Base-by-base conservation (phyloP, 2,797 vertebrate genomes). In the Myotis daubentonii region DNA sequence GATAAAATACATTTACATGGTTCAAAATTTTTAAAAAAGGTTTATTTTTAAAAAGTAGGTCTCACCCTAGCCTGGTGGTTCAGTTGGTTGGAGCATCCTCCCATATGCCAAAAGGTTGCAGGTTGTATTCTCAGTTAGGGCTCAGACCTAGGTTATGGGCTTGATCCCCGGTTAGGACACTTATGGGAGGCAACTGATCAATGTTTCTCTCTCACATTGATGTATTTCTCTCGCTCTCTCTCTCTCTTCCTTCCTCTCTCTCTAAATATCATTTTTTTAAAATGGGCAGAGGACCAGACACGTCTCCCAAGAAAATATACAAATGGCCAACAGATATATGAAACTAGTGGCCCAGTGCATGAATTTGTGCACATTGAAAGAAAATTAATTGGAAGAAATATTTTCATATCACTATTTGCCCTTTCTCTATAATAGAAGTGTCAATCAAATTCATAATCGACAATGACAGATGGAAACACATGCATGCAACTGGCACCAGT, bases 401-500 rank as follows among this genome's bases (percentile, higher is more conserved):
- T 60, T 25, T 60, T 60, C 25, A 60, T 60, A 28, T 28, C 2
- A 4, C 57, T 25, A 28, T 60, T 60, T 60, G 57, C 23, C 23
- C 57, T 60, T 60, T 60, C 57, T 60, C 57, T 60, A 60, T 60
- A 25, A 60, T 28, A 60, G 57, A 25, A 60, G 57, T 60, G 23
- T 12, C 57, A 60, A 60, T 23, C 57, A 60, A 60, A 60, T 60
- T 28, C 10, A 60, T 2, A 12, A 5, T 25, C 4, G 4, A 60
- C 23, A 60, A 60, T 60, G 57, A 28, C 23, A 60, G 57, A 60
- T 60, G 4, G 57, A 60, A 60, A 60, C 57, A 60, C 23, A 60
- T 0, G 1, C 0, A 0, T 60, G 57, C 57, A 60, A 60, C 28
- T 60, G 57, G 57, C 10, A 5, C 57, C 23, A 28, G 23, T 1